Base-by-base conservation (phyloP, 1,140 invertebrate species). In the Drosophila persimilis region DNA sequence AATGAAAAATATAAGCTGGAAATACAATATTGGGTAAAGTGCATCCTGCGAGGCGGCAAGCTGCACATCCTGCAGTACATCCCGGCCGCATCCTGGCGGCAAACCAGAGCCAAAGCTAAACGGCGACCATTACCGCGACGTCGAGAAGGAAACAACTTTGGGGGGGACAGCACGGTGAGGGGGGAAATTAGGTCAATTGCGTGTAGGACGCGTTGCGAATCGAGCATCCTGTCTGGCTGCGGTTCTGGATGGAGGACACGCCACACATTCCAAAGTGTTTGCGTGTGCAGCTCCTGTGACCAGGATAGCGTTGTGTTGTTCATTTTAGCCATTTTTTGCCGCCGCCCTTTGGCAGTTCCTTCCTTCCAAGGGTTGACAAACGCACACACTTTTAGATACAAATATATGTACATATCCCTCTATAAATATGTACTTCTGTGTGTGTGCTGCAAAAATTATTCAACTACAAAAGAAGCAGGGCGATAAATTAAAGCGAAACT, bases 131-230 rank as follows among this genome's bases (percentile, higher is more conserved):
- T 70, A 74, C 58, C 61, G 76, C 53, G 61, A 46, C 61, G 45
- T 51, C 51, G 67, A 61, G 47, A 62, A 48, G 57, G 51, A 64
- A 62, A 75, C 24, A 50, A 60, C 26, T 53, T 17, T 15, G 15
- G 45, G 1, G 11, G 24, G 22, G 39, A 15, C 11, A 50, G 11
- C 35, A 39, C 11, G 35, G 13, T 15, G 60, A 46, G 51, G 35
- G 63, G 64, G 15, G 6, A 83, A 83, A 83, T 84, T 75, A 61
- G 80, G 80, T 84, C 80, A 83, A 83, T 75, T 75, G 80, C 57
- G 74, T 69, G 58, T 70, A 73, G 56, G 66, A 61, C 63, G 69
- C 61, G 73, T 69, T 69, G 73, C 45, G 60, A 66, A 69, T 80
- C 47, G 44, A 50, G 78, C 64, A 70, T 74, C 70, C 69, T 73